A percentile compares a stretch with the other conserved stretches of the same genome.
phyloP scores from a whole-genome alignment of 2,888 invertebrate species.

The Lissocephala sabroskyi region DNA sequence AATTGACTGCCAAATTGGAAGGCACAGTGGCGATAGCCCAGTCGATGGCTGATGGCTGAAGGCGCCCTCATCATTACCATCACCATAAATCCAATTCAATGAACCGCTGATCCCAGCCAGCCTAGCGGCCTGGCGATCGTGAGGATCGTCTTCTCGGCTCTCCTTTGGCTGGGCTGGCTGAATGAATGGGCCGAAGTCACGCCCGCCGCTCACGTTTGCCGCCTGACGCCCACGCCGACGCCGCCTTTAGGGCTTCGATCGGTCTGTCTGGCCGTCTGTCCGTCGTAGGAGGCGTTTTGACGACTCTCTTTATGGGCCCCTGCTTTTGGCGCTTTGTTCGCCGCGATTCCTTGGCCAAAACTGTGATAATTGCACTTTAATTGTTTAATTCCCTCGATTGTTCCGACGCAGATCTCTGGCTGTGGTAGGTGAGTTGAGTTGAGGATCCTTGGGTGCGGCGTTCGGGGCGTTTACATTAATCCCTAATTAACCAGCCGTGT shows the following conservation, averaged over 20 bases:
- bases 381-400: slow-evolving; percentile 59
- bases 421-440: slow-evolving; percentile 29
- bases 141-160: too few species aligned
- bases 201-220: slow-evolving; percentile 9
- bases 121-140: too few species aligned
- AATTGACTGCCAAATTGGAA: slow-evolving; percentile 43
- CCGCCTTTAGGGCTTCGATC: slow-evolving; percentile 28
- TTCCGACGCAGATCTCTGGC: slow-evolving; percentile 23
- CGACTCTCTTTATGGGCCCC: slow-evolving; percentile 27
- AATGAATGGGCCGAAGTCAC: too few species aligned
- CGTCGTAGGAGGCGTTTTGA: slow-evolving; percentile 44
- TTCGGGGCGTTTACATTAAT: slow-evolving; percentile 28
- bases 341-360: slow-evolving; percentile 38
- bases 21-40: slow-evolving; percentile 10
- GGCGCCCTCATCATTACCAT: slow-evolving; percentile 4
- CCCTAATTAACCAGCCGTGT: slow-evolving; percentile 54
- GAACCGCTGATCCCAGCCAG: neutral
- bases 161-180: too few species aligned
- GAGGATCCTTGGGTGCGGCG: neutral
- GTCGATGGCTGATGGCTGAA: slow-evolving; percentile 10
- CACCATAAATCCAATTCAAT: neutral
- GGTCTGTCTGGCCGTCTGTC: too few species aligned
- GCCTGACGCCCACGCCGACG: slow-evolving; percentile 11
- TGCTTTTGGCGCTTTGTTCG: slow-evolving; percentile 7
- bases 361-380: slow-evolving; percentile 69